These are phyloP conservation scores for Amphipoea lucens DNA, from an alignment of 2,888 invertebrate species.

Conservation along the genomic window DNA sequence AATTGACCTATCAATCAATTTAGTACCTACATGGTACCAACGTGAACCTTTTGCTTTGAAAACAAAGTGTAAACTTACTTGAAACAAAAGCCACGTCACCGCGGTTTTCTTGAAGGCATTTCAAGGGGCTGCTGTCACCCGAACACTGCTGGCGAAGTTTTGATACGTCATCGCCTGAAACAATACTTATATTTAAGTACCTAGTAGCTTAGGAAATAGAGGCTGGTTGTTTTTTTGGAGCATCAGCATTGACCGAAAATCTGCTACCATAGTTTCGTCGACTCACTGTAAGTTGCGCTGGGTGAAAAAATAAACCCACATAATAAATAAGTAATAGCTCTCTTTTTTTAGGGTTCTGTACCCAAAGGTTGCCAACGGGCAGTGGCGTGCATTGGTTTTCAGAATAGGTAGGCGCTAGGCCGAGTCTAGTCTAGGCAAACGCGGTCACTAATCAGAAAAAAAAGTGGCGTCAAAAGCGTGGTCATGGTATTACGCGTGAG, in stretches of 20 bases:
- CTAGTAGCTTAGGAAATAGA: too few relatives aligned
- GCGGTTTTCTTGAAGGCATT: constrained; percentile 92
- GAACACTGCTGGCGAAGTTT: constrained; percentile 87
- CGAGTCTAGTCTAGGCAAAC: too few relatives aligned
- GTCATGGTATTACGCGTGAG: too few relatives aligned
- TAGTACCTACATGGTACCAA: neutral
- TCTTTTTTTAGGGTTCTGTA: too few relatives aligned
- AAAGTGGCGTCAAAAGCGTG: too few relatives aligned
- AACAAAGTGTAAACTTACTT: constrained; percentile 77
- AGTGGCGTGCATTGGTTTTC: too few relatives aligned
- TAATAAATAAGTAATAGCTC: neutral
- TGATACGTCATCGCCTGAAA: constrained; percentile 82
- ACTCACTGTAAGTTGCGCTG: neutral
- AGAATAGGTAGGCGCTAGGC: too few relatives aligned
- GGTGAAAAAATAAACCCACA: neutral
- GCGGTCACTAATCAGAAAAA: too few relatives aligned
- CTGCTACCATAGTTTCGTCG: neutral
- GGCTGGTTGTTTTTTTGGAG: too few relatives aligned
- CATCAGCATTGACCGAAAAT: neutral
- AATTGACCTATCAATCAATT: neutral
- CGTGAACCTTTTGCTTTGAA: constrained; percentile 1
- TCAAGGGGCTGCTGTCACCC: constrained; percentile 90
- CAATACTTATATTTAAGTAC: neutral
- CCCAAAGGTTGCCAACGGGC: too few relatives aligned
- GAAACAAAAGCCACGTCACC: constrained; percentile 94